These are phyloP conservation scores for Chelonoidis abingdonii DNA, from an alignment of 2,113 vertebrate species.

Conservation along the genomic window DNA sequence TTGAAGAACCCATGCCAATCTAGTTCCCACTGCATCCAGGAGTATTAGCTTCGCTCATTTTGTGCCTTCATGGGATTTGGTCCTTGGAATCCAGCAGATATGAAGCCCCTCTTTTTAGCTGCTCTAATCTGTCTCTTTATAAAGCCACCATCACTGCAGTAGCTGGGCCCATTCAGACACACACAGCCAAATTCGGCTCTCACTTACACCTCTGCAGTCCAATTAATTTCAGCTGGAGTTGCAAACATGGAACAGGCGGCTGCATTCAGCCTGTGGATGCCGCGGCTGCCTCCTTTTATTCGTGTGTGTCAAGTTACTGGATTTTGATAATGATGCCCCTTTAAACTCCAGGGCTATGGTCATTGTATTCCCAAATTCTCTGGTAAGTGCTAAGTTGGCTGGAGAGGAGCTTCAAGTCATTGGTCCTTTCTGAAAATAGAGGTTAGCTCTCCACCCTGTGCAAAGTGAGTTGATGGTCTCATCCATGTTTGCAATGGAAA, in stretches of 20 bases:
- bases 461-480: not conserved
- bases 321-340: not conserved
- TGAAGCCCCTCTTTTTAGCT: not conserved
- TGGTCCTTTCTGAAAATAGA: not conserved
- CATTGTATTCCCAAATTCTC: not conserved
- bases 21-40: no score
- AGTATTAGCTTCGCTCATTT: no score
- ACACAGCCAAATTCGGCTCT: not conserved
- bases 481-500: not conserved
- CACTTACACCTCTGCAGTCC: not conserved
- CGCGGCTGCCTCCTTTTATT: not conserved
- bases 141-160: not conserved
- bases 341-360: not conserved
- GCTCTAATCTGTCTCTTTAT: not conserved
- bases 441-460: not conserved
- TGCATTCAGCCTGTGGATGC: not conserved
- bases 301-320: not conserved
- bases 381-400: no score
- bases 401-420: not conserved
- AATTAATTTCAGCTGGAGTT: no score
- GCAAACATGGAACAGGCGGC: not conserved
- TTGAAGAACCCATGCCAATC: no score
- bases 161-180: not conserved
- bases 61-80: not conserved
- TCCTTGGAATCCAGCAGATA: not conserved